Evolutionary conservation across 2,797 vertebrate genomes (phyloP).

Genomic region (Etheostoma perlongum): DNA sequence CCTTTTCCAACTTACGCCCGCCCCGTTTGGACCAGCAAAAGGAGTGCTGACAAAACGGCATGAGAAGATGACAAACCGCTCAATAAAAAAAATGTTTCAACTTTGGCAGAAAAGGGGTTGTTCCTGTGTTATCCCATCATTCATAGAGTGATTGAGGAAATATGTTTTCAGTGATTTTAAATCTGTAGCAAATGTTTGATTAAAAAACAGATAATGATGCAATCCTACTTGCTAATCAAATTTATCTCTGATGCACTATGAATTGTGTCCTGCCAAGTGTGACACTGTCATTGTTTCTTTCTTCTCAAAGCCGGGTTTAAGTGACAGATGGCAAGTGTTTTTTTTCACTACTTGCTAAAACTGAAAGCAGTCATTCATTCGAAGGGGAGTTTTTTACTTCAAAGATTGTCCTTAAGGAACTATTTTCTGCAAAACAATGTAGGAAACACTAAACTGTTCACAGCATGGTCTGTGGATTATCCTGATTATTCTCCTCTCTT

Average conservation of each 20-base stretch:
- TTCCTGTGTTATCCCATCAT: too few relatives aligned
- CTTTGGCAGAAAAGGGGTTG: too few relatives aligned
- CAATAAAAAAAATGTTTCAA: too few relatives aligned
- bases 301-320: neutral
- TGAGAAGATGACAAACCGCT: too few relatives aligned
- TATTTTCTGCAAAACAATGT: neutral
- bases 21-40: neutral
- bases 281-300: neutral
- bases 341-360: neutral
- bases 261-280: neutral
- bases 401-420: neutral
- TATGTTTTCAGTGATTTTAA: too few relatives aligned
- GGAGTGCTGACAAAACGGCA: too few relatives aligned
- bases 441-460: slow-evolving; percentile 11
- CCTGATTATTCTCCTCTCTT: too few relatives aligned
- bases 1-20: neutral
- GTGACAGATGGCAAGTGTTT: slow-evolving; percentile 28
- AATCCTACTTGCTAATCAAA: slow-evolving; percentile 12
- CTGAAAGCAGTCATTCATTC: neutral
- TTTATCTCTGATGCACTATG: neutral
- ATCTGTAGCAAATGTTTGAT: too few relatives aligned
- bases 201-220: neutral
- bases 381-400: neutral
- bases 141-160: too few relatives aligned
- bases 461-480: too few relatives aligned